Conservation (phyloP, 2,888 invertebrate genomes). For the Argyresthia goedartella region DNA sequence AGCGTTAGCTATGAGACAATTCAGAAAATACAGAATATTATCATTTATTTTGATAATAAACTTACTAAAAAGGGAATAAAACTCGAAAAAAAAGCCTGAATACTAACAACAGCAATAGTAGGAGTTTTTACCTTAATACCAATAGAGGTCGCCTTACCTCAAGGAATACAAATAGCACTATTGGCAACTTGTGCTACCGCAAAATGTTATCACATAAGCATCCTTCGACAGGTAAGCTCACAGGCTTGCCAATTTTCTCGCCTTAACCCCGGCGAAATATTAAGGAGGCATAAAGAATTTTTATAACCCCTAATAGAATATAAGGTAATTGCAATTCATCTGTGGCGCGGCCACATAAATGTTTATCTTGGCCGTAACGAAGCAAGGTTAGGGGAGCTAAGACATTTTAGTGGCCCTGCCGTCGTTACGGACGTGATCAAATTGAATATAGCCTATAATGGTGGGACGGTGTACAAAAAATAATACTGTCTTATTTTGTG, state of each 20-base stretch:
- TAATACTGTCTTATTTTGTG: background rate
- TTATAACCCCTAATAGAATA: slow-evolving; percentile 14
- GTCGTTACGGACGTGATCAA: background rate
- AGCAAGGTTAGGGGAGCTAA: background rate
- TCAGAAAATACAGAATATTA: too few species aligned
- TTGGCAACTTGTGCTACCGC: background rate
- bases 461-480: too few species aligned
- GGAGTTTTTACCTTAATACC: too few species aligned
- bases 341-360: slow-evolving; percentile 26
- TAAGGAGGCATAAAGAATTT: slow-evolving; percentile 21
- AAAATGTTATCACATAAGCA: background rate
- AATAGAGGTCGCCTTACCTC: too few species aligned
- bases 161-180: too few species aligned
- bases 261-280: slow-evolving; percentile 16
- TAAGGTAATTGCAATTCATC: slow-evolving; percentile 29
- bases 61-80: too few species aligned
- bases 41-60: too few species aligned
- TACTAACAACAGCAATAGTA: too few species aligned
- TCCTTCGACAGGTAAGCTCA: background rate
- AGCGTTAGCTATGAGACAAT: too few species aligned
- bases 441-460: background rate
- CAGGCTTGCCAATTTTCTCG: background rate
- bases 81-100: too few species aligned
- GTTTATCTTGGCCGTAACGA: slow-evolving; percentile 21
- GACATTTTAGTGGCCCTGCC: background rate